phyloP scores from a whole-genome alignment of 1,140 invertebrate species.

The Procambarus clarkii region DNA sequence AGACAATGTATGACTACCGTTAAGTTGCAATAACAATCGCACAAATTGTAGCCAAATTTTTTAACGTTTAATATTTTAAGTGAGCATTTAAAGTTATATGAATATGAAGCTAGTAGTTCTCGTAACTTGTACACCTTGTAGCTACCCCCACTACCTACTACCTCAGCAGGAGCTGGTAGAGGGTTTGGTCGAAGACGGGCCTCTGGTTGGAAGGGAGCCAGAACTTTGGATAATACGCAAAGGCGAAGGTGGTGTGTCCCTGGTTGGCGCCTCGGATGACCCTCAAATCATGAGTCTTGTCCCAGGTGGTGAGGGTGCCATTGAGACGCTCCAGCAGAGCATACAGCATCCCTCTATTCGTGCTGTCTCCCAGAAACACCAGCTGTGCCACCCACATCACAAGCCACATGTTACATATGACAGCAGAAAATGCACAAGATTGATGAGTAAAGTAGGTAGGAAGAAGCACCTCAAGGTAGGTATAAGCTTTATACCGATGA shows the following conservation, averaged over 20 bases:
- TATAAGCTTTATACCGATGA: too few relatives aligned
- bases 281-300: slow-evolving; percentile 52
- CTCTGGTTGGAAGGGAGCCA: slow-evolving; percentile 35
- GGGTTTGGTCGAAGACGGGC: slow-evolving; percentile 39
- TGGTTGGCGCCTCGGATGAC: slow-evolving; percentile 28
- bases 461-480: too few relatives aligned
- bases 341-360: slow-evolving; percentile 55
- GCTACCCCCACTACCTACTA: neutral
- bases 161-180: slow-evolving; percentile 52
- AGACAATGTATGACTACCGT: too few relatives aligned
- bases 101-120: too few relatives aligned
- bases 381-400: slow-evolving; percentile 12
- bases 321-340: slow-evolving; percentile 44
- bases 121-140: neutral
- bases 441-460: too few relatives aligned
- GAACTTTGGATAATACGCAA: slow-evolving; percentile 54
- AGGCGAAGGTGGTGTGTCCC: slow-evolving; percentile 50
- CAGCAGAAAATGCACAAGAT: too few relatives aligned
- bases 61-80: too few relatives aligned
- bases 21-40: too few relatives aligned
- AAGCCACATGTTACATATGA: too few relatives aligned
- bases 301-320: slow-evolving; percentile 44
- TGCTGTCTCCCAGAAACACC: slow-evolving; percentile 57
- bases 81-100: too few relatives aligned
- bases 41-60: too few relatives aligned